Base-by-base conservation (phyloP, 2,888 invertebrate species). In the Andricus quercusramuli region DNA sequence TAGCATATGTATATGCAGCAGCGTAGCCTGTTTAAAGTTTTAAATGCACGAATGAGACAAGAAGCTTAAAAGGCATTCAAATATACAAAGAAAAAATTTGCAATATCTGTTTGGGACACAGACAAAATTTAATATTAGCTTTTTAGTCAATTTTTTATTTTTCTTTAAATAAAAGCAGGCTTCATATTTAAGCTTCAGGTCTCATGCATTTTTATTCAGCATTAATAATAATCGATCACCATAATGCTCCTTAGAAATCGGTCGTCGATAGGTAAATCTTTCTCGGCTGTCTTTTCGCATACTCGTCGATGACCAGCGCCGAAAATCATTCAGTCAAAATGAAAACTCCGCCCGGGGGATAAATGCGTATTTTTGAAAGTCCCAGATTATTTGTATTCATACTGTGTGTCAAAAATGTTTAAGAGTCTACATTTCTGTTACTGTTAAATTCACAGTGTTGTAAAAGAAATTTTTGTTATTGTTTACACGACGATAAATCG, bases 191-290 rank as follows among this genome's bases (percentile, higher is more conserved):
- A 32, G 51, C 44, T 56, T 74, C 51, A 20, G 3, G 29, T 74
- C 51, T 78, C 47, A 41, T 78, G 15, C 64, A 64, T 78, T 78
- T 78, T 78, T 66, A 51, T 51, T 47, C 66, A 78, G 25, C 29
- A 74, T 56, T 70, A 11, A 51, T 70, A 11, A 51, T 74, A 29
- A 47, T 74, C 51, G 64, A 64, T 64, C 64, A 64, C 64, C 64
- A 83, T 80, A 80, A 83, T 83, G 82, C 82, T 83, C 79, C 80
- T 80, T 80, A 81, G 76, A 77, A 82, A 82, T 77, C 83, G 81
- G 81, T 82, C 82, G 74, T 80, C 80, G 78, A 78, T 78, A 79
- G 77, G 77, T 80, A 80, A 79, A 77, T 78, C 51, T 70, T 79
- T 66, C 78, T 80, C 78, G 79, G 76, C 77, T 64, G 29, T 64